Conservation (phyloP, 2,113 vertebrate genomes). For the Ptilonorhynchus violaceus region DNA sequence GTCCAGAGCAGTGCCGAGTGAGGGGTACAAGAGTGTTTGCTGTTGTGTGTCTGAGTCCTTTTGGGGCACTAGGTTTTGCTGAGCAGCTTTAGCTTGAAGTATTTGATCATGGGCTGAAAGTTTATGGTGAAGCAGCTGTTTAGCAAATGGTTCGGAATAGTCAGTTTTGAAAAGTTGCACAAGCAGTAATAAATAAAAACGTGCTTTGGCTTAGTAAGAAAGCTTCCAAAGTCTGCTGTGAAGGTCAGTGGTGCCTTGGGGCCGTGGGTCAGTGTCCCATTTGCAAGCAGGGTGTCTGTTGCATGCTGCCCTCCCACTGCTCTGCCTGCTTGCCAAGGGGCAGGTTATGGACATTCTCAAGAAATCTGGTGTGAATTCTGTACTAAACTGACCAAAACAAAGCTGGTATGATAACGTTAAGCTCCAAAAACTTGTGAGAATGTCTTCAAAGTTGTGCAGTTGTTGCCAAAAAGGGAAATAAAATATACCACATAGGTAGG, state of each 20-base stretch:
- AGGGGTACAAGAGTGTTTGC: background rate
- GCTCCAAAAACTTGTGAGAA: background rate
- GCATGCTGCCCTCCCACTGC: rapidly evolving
- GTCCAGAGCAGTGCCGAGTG: background rate
- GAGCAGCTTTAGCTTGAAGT: background rate
- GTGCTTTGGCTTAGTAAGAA: background rate
- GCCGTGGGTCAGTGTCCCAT: background rate
- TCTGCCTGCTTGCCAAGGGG: rapidly evolving
- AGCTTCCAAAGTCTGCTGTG: background rate
- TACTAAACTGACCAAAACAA: background rate
- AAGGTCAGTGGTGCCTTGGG: background rate
- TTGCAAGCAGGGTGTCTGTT: background rate
- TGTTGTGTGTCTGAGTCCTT: background rate
- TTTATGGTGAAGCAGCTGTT: background rate
- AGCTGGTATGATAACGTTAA: background rate
- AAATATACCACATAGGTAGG: background rate
- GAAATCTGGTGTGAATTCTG: background rate
- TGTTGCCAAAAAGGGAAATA: slow-evolving; percentile 10
- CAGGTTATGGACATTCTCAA: background rate
- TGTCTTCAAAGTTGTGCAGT: background rate
- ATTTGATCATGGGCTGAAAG: background rate
- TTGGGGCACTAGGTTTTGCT: background rate
- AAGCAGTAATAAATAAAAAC: background rate
- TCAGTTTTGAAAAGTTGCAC: background rate
- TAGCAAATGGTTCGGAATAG: background rate